phyloP scores from a whole-genome alignment of 2,888 invertebrate species.

The Cylindroiulus punctatus region DNA sequence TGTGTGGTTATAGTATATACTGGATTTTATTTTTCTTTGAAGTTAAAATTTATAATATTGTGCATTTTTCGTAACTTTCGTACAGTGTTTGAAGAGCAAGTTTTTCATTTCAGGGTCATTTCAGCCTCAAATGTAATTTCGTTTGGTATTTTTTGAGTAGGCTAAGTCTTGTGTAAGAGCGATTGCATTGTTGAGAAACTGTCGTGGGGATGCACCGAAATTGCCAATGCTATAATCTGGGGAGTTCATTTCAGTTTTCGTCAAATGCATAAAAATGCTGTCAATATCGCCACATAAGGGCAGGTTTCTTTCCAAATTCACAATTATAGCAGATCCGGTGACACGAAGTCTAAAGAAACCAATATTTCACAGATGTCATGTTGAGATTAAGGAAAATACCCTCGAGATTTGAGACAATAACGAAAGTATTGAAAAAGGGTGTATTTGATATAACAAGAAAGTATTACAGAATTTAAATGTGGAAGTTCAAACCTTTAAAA shows the following conservation, averaged over 20 bases:
- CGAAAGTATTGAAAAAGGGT: no score
- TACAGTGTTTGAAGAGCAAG: no score
- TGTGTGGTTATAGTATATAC: no score
- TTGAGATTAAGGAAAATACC: neutral
- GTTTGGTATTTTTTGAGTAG: neutral
- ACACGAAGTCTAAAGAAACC: neutral
- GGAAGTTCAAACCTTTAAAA: neutral
- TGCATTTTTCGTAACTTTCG: no score
- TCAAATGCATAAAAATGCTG: neutral
- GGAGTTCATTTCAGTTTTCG: neutral
- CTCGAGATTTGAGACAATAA: neutral
- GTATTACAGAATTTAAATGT: neutral
- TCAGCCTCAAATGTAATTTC: neutral
- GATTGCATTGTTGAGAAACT: neutral
- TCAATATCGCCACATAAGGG: neutral
- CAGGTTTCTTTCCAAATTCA: neutral
- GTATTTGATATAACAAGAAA: no score
- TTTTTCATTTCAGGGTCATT: no score
- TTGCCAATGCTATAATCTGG: neutral
- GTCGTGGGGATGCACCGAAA: neutral
- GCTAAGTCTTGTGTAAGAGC: no score
- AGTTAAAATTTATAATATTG: no score
- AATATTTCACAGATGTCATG: neutral
- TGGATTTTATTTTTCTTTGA: no score
- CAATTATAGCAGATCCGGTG: neutral